Evolutionary conservation across 2,797 vertebrate species (phyloP), one percentile per base, ranked within the genome.

Genomic region (Esox masquinongy): DNA sequence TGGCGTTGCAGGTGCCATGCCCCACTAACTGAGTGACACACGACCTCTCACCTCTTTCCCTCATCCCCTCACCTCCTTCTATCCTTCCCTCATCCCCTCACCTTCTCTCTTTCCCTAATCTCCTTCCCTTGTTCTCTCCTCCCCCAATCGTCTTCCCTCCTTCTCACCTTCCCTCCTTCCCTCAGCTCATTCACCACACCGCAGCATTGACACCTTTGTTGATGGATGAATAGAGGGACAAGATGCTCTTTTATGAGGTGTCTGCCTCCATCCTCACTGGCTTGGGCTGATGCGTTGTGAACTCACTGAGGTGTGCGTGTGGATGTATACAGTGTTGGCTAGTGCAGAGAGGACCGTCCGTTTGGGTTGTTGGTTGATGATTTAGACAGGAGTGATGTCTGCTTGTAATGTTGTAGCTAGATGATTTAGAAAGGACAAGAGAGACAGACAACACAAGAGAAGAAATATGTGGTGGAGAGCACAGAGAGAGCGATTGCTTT

Each of bases 181-280:
- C 43, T 43, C 63, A 5, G 17, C 51, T 56, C 26, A 4, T 59
- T 61, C 56, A 76, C 19, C 43, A 77, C 85, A 77, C 82, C 84
- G 83, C 84, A 83, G 84, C 77, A 83, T 86, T 88, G 87, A 86
- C 88, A 88, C 86, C 61, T 26, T 51, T 83, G 87, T 80, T 80
- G 82, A 76, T 63, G 17, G 31, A 72, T 14, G 24, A 31, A 72
- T 74, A 70, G 84, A 88, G 87, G 83, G 80, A 83, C 75, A 88
- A 83, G 83, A 88, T 84, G 75, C 82, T 78, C 88, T 89, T 88
- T 84, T 89, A 87, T 86, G 73, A 85, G 82, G 84, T 86, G 88
- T 79, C 78, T 47, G 24, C 26, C n/a, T 26, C 8, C 12, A 26
- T 79, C 77, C 66, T 78, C 19, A 86, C 80, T 87, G 77, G 88